A percentile compares a stretch with the other conserved stretches of the same genome.
Evolutionary conservation across 1,140 invertebrate genomes (phyloP).

Genomic region (Phenacoccus solenopsis): DNA sequence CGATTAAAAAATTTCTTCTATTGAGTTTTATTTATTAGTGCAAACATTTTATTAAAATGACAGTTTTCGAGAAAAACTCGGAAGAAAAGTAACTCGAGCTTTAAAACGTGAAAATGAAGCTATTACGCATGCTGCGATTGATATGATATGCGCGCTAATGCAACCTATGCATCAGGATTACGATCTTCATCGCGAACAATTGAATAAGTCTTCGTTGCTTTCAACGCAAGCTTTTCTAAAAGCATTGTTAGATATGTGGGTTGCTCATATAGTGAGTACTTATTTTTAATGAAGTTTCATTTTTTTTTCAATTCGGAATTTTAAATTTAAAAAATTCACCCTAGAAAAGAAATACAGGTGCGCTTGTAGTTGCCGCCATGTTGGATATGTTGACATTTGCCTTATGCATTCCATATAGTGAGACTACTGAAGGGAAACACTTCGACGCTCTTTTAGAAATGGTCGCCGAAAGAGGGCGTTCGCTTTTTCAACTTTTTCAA

Average conservation of each 20-base stretch:
- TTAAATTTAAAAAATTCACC: slow-evolving; percentile 27
- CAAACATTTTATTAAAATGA: slow-evolving; percentile 27
- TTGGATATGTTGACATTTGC: slow-evolving; percentile 98
- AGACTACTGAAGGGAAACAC: slow-evolving; percentile 94
- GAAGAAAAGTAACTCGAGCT: slow-evolving; percentile 59
- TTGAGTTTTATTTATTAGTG: background rate
- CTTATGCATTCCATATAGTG: slow-evolving; percentile 95
- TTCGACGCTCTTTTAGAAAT: slow-evolving; percentile 91
- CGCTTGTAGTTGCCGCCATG: slow-evolving; percentile 73
- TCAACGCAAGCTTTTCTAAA: slow-evolving; percentile 88
- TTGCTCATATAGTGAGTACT: slow-evolving; percentile 74
- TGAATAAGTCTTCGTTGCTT: slow-evolving; percentile 92
- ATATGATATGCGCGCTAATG: slow-evolving; percentile 95
- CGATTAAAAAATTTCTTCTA: background rate
- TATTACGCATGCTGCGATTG: slow-evolving; percentile 89
- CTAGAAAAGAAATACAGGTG: slow-evolving; percentile 65
- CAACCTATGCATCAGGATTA: slow-evolving; percentile 98
- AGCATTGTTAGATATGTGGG: slow-evolving; percentile 87
- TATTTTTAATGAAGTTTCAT: slow-evolving; percentile 18
- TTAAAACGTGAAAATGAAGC: slow-evolving; percentile 76
- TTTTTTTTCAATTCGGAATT: slow-evolving; percentile 20
- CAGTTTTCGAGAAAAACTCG: slow-evolving; percentile 88
- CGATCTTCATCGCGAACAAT: slow-evolving; percentile 86
- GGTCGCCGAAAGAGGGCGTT: slow-evolving; percentile 80
- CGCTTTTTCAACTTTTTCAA: slow-evolving; percentile 88